phyloP scores from a whole-genome alignment of 2,797 vertebrate species.

The Alcedo quadribrachys region DNA sequence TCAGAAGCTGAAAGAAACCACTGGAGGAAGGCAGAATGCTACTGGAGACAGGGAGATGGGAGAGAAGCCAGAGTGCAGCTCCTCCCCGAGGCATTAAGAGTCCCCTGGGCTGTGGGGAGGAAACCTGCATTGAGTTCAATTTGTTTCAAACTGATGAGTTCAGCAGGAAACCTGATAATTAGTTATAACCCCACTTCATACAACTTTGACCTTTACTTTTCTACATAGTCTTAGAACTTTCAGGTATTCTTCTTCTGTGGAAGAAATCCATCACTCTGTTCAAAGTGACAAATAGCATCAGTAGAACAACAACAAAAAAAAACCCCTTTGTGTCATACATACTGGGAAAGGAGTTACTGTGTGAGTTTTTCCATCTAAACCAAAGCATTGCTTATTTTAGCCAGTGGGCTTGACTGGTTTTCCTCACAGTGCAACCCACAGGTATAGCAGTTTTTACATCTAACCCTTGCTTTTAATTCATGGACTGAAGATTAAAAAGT shows the following conservation, averaged over 20 bases:
- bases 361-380: neutral
- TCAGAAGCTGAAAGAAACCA: neutral
- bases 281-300: neutral
- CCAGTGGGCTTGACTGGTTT: neutral
- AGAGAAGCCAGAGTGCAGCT: neutral
- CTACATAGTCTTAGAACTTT: neutral
- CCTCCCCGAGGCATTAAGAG: neutral
- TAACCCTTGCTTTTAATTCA: neutral
- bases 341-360: neutral
- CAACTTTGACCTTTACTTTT: neutral
- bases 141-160: neutral
- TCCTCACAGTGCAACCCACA: neutral
- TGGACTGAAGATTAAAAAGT: neutral
- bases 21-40: neutral
- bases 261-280: neutral
- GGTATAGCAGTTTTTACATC: neutral
- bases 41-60: neutral
- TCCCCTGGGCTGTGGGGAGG: accelerated
- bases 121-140: neutral
- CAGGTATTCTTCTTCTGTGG: neutral
- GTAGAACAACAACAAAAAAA: neutral
- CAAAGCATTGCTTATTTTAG: neutral
- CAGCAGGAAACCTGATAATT: neutral
- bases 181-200: neutral
- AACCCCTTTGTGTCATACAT: neutral